Conservation (phyloP, 2,888 invertebrate species). For the Lamellibrachia satsuma region DNA sequence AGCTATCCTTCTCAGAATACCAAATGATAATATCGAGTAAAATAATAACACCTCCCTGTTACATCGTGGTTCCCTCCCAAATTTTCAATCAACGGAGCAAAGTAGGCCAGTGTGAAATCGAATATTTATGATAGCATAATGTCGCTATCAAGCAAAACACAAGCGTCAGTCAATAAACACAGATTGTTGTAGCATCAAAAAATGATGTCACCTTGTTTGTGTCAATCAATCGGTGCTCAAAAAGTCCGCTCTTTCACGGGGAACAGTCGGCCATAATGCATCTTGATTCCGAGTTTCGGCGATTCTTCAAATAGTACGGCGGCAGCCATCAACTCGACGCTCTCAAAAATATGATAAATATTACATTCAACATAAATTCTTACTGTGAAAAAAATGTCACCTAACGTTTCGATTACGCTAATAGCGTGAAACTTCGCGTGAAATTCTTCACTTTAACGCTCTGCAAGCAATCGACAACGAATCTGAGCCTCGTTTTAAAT, state of each 20-base stretch:
- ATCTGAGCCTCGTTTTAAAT: neutral
- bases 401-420: neutral
- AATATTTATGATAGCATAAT: neutral
- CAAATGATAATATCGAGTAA: neutral
- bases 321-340: neutral
- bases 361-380: neutral
- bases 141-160: neutral
- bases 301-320: neutral
- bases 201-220: neutral
- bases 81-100: neutral
- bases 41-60: constrained; percentile 17
- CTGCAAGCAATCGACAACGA: neutral
- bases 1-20: neutral
- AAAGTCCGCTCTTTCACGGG: constrained; percentile 7
- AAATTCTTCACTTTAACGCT: neutral
- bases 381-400: neutral
- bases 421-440: neutral
- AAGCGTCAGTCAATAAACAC: neutral
- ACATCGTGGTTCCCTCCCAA: neutral
- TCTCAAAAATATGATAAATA: neutral
- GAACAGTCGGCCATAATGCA: constrained; percentile 1
- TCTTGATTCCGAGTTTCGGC: neutral
- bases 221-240: constrained; percentile 4
- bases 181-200: neutral
- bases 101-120: neutral